A percentile compares a stretch with the other conserved stretches of the same genome.
These are phyloP conservation scores for Nemoura dubitans DNA, from an alignment of 2,888 invertebrate genomes.

Conservation along the genomic window DNA sequence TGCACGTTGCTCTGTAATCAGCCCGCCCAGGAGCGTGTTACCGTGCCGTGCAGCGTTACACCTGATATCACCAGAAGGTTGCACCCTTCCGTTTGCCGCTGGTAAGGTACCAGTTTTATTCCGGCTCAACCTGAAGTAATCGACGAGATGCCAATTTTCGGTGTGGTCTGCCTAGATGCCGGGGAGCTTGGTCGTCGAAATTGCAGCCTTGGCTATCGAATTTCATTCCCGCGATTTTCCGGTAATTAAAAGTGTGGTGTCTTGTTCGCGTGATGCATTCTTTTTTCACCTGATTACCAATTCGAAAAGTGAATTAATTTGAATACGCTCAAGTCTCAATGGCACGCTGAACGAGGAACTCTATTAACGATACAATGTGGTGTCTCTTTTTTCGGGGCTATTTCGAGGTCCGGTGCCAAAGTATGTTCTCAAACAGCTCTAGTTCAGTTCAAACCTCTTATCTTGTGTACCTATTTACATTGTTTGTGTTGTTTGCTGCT, in stretches of 20 bases:
- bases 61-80: not conserved
- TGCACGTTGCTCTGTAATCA: not conserved
- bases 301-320: not conserved
- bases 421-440: not conserved
- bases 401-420: not conserved
- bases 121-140: not conserved
- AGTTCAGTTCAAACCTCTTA: not conserved
- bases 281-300: not conserved
- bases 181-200: not conserved
- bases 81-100: not conserved
- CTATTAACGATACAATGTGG: not conserved
- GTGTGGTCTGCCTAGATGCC: not conserved
- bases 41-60: not conserved
- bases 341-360: not conserved
- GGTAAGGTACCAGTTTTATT: not conserved
- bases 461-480: not conserved
- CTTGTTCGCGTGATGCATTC: not conserved
- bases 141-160: not conserved
- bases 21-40: not conserved
- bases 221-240: not conserved
- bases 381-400: not conserved
- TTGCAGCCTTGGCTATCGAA: not conserved
- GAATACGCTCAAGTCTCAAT: not conserved
- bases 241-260: not conserved
- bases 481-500: not conserved